Evolutionary conservation across 1,140 invertebrate species (phyloP), one percentile per base, ranked within the genome.

Genomic region (Himalopsyche phryganea): DNA sequence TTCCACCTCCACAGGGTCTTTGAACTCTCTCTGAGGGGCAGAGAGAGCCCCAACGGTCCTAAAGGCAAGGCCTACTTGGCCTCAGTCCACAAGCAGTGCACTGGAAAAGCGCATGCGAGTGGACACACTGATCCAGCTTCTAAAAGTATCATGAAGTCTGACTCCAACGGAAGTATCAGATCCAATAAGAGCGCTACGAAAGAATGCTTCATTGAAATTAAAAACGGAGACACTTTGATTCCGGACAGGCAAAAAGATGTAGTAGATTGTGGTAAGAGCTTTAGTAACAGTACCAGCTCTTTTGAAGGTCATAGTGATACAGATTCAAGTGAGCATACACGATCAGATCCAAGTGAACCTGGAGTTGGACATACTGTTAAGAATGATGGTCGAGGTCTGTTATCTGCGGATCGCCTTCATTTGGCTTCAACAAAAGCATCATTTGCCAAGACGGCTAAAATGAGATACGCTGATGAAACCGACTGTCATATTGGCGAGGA

Each of bases 101-200:
- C 82, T 13, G 86, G 86, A 33, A 85, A 85, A 61, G 81, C 84
- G 0, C 87, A 89, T 64, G 86, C 84, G 6, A 81, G 83, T 49
- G 85, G 85, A 36, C 73, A 74, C 61, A 56, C 69, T 17, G 76
- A 77, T 56, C 67, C 71, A 14, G 70, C 69, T 53, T 63, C 68
- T 10, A 63, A 50, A 44, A 72, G 69, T 62, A 67, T 76, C 1
- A 63, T 65, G 4, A 76, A 77, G 60, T 76, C 73, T 1, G 75
- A 77, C 50, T 76, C 75, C 6, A 77, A 71, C 58, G 68, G 68
- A n/a, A 78, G 72, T 52, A 61, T 78, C 1, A 71, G 75, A 53
- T 78, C 76, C 3, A 69, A 65, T 40, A 73, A 71, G 64, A 76
- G 72, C 7, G 46, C 32, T 11, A 49, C 42, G 0, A 71, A 70